Evolutionary conservation across 2,888 invertebrate genomes (phyloP).

Genomic region (Thymelicus sylvestris): DNA sequence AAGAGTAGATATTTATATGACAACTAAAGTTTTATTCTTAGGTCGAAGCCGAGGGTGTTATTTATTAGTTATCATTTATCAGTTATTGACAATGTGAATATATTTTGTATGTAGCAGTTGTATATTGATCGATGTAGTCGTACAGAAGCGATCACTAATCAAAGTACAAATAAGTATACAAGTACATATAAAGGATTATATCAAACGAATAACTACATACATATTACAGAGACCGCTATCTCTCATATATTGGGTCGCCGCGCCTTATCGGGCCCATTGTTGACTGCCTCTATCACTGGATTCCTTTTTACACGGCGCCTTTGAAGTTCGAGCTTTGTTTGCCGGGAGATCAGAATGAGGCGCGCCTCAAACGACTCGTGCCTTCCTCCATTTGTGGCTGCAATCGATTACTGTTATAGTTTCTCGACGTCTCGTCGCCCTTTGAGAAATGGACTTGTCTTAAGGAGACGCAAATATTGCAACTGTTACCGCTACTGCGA

Average conservation of each 20-base stretch:
- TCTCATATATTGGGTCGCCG: constrained; percentile 45
- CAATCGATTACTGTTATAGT: constrained; percentile 57
- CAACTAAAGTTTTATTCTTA: too few species aligned
- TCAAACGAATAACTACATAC: neutral
- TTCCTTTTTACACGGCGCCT: constrained; percentile 81
- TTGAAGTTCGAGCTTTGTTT: constrained; percentile 80
- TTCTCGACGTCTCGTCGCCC: constrained; percentile 40
- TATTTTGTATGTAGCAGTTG: too few species aligned
- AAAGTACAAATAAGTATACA: neutral
- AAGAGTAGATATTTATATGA: too few species aligned
- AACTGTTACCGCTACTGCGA: neutral
- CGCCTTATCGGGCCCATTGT: constrained; percentile 77
- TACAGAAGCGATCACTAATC: too few species aligned
- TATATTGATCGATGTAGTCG: too few species aligned
- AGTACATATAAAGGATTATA: neutral
- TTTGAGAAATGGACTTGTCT: constrained; percentile 23
- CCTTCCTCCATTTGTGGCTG: constrained; percentile 64
- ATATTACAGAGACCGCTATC: constrained; percentile 35
- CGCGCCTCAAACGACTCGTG: constrained; percentile 73
- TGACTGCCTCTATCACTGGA: constrained; percentile 83
- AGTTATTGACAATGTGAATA: too few species aligned
- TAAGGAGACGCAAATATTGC: neutral
- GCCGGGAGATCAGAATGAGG: constrained; percentile 80
- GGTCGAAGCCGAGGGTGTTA: too few species aligned
- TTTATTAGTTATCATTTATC: too few species aligned